Percentiles rank a stretch among this genome's conserved stretches.
phyloP scores from a whole-genome alignment of 2,888 invertebrate species.

The Alsophila aescularia region DNA sequence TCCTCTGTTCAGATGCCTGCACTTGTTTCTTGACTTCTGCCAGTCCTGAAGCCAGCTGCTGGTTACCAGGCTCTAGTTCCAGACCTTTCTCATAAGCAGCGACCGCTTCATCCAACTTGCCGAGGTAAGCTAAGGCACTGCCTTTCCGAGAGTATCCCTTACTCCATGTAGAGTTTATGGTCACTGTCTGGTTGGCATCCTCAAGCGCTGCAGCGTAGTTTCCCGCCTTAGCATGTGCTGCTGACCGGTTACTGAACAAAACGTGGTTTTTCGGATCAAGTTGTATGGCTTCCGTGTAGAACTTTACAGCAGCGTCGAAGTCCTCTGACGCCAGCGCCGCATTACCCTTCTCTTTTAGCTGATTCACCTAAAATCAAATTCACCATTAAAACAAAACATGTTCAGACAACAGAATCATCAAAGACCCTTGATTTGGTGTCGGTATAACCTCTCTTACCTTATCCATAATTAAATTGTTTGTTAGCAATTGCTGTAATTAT shows the following conservation, averaged over 20 bases:
- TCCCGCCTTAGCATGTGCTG: conserved; percentile 93
- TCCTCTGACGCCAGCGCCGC: conserved; percentile 91
- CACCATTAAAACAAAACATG: conserved; percentile 26
- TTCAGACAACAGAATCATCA: conserved; percentile 36
- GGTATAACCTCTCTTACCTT: conserved; percentile 80
- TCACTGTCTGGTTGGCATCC: conserved; percentile 94
- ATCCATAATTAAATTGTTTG: conserved; percentile 70
- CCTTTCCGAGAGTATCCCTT: conserved; percentile 96
- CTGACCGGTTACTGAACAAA: conserved; percentile 95
- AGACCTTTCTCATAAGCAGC: conserved; percentile 89
- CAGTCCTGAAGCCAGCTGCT: conserved; percentile 87
- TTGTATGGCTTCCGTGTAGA: conserved; percentile 92
- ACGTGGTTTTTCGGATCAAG: conserved; percentile 94
- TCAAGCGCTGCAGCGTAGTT: conserved; percentile 90
- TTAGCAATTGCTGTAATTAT: conserved; percentile 35
- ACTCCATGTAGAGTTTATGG: conserved; percentile 92
- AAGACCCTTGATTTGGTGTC: conserved; percentile 29
- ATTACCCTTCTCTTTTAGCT: conserved; percentile 94
- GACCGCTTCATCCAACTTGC: conserved; percentile 89
- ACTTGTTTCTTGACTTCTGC: conserved; percentile 83
- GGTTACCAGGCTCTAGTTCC: conserved; percentile 88
- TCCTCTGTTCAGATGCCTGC: conserved; percentile 48
- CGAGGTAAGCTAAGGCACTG: conserved; percentile 91
- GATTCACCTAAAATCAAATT: conserved; percentile 86
- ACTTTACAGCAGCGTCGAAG: conserved; percentile 90